phyloP scores from a whole-genome alignment of 2,888 invertebrate genomes.

The Habroteleia sp. region DNA sequence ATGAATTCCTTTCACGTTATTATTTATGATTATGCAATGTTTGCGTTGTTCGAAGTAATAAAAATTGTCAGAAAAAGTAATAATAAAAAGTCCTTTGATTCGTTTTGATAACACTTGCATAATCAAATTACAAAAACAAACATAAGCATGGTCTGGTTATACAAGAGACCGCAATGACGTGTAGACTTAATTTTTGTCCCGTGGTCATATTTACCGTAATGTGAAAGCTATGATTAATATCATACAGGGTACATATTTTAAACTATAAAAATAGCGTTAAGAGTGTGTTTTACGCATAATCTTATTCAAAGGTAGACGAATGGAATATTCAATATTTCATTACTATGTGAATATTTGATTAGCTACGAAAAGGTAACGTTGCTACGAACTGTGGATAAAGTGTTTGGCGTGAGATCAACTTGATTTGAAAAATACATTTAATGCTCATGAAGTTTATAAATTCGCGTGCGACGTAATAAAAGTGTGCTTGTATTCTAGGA shows the following conservation, averaged over 20 bases:
- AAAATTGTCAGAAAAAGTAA: too few relatives aligned
- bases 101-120: slow-evolving; percentile 17
- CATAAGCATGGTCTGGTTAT: slow-evolving; percentile 6
- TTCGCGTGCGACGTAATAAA: slow-evolving; percentile 22
- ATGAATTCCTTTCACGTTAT: too few relatives aligned
- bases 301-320: slow-evolving; percentile 28
- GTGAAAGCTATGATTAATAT: slow-evolving; percentile 59
- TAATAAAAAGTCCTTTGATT: slow-evolving; percentile 3
- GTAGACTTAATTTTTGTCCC: slow-evolving; percentile 30
- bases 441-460: slow-evolving; percentile 14
- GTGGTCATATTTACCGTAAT: slow-evolving; percentile 33
- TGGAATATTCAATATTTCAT: slow-evolving; percentile 46
- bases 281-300: slow-evolving; percentile 31
- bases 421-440: slow-evolving; percentile 31
- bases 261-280: slow-evolving; percentile 29
- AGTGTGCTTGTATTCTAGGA: slow-evolving; percentile 14
- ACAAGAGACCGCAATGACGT: slow-evolving; percentile 19
- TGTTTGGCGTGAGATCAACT: slow-evolving; percentile 30
- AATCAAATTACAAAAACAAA: slow-evolving; percentile 36
- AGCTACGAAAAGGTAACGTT: slow-evolving; percentile 30
- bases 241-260: slow-evolving; percentile 35
- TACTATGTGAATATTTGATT: slow-evolving; percentile 48
- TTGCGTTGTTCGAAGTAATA: too few relatives aligned
- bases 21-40: too few relatives aligned
- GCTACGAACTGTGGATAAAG: slow-evolving; percentile 7